Evolutionary conservation across 2,797 vertebrate species (phyloP), one percentile per base, ranked within the genome.

Genomic region (Streptopelia turtur): DNA sequence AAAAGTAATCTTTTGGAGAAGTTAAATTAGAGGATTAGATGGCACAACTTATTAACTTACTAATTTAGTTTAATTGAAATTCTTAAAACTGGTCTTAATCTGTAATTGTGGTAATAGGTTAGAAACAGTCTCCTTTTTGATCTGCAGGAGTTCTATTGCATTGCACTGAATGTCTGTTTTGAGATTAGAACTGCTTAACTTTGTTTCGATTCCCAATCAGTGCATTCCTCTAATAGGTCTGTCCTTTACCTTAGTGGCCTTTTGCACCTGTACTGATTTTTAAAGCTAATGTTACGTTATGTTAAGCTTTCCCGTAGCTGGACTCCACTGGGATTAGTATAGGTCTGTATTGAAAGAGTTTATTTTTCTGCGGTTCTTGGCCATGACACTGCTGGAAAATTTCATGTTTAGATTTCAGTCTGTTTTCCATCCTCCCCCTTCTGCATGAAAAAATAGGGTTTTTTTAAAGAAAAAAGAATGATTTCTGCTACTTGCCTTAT

Each of bases 351-450:
- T 59, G 24, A 53, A 75, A 59, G 39, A 85, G 16, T 50, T 28
- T 69, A 24, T 55, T 84, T 88, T 95, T 78, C 33, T 75, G 65
- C 92, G 50, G 20, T 88, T 95, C 63, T 96, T 86, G 55, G 50
- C 83, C 30, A 5, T 41, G 37, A 61, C 11, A 33, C 18, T 86
- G 45, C 28, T 88, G 90, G 52, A 88, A 90, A 88, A 89, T 31
- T 27, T 83, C 90, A 43, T 84, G 86, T 89, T 95, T 93, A 88
- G 37, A 65, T 83, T 93, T 93, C 77, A 68, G 45, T 68, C 82
- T 94, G 27, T 71, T 94, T 92, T 92, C 64, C 89, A 41, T 75
- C 65, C 53, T 94, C 65, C 47, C 23, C 57, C 55, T 90, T 91
- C 47, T 90, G 41, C 45, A 17, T 79, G 72, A 88, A 96, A 88